Base-by-base conservation (phyloP, 53 echinoderm and acorn worm species). In the Antedon mediterranea region DNA sequence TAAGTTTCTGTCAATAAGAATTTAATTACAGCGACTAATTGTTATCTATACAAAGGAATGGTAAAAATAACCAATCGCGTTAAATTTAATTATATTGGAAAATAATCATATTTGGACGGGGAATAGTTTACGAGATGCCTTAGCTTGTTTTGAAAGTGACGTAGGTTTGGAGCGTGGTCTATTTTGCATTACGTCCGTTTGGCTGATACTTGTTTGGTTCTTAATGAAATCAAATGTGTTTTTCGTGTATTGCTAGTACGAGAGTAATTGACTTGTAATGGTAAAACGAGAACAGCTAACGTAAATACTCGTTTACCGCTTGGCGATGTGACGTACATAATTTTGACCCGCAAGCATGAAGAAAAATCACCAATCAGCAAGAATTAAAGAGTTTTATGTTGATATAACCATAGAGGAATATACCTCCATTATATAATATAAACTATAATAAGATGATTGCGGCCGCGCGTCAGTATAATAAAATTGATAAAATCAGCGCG, bases 231-330 rank as follows among this genome's bases (percentile, higher is more conserved):
- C 57, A 57, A 57, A 57, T 57, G 57, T 57, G 57, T 57, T 57
- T 18, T 57, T 57, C 57, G 57, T 57, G 15, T 26, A 57, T 57
- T 57, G 57, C 57, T 18, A 57, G 9, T 57, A 57, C 57, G 23
- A 57, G 57, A 57, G 57, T 57, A 57, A 57, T 57, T 57, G 57
- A 57, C 57, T 57, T 57, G 57, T 57, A 57, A 57, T 57, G 57
- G 57, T 57, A 57, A 18, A 57, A 57, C 57, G 57, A 57, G 57
- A 57, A 57, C 14, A 57, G 57, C 57, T 23, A 57, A 57, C 57
- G 57, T 57, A 57, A 57, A 57, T 57, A 57, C 57, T 57, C 57
- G 57, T 57, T 57, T 57, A 57, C 57, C 23, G 20, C 7, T 23
- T 57, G 57, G 14, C 11, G 11, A 57, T 57, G 23, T 57, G 57